Evolutionary conservation across 2,888 invertebrate species (phyloP), one percentile per base, ranked within the genome.

Genomic region (Antitype chi): DNA sequence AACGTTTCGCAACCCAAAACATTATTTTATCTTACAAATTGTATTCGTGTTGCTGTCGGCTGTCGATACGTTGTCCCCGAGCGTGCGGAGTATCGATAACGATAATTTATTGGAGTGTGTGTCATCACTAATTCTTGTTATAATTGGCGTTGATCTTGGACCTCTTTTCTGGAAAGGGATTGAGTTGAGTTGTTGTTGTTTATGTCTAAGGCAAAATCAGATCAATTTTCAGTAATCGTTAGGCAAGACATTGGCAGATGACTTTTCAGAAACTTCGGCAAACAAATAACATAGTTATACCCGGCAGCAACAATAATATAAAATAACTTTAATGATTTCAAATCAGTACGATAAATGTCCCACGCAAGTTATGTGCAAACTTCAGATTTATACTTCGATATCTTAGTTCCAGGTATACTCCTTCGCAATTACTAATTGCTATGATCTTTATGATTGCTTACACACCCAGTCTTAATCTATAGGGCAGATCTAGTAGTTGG

Each of bases 11-110:
- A 96, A 96, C 91, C 93, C 92, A 94, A 94, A 95, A 95, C 95
- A 95, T 96, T 96, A 96, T 95, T 96, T 96, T 96, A 96, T 96
- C 96, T 94, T 94, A 95, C 96, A 96, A 96, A 96, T 96, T 96
- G 96, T 96, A 94, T 95, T 94, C 94, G 94, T 92, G 94, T 92
- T 91, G 91, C 85, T 88, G 90, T 90, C 88, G 91, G 90, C 91
- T 91, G 92, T 93, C 93, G 92, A 92, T 93, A 90, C 82, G 86
- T 90, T 87, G 88, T 84, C 87, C 85, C 80, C 80, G 82, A 85
- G 81, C 86, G 84, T 88, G 85, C 81, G 57, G 82, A 75, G 73
- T 88, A 90, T 91, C 90, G 90, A 91, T 89, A 90, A 77, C 87
- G 86, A 75, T 81, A 84, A 88, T 87, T 88, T 88, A 85, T 88